Evolutionary conservation across 2,888 invertebrate species (phyloP), one percentile per base, ranked within the genome.

Genomic region (Chironomus tentans): DNA sequence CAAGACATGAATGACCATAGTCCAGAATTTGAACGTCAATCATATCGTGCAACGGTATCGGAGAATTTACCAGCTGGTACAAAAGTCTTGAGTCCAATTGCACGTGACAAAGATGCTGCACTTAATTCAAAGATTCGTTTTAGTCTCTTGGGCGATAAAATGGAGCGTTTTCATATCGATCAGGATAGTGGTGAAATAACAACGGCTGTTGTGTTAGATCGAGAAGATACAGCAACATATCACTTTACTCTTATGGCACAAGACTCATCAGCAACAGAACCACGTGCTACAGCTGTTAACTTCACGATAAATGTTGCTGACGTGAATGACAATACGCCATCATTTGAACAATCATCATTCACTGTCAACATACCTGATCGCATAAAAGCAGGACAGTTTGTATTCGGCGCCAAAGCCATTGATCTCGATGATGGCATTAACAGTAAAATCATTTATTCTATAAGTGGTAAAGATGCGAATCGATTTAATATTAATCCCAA

Each of bases 1-100:
- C 92, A 95, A 84, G 98, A 98, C 83, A 92, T 95, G 77, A 97
- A 97, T 83, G 97, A 97, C 82, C 95, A 97, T 82, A 90, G 91
- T 79, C 97, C 97, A 0, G 90, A 91, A 80, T 97, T 97, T 83
- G 91, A 90, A 80, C 87, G 92, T 75, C 91, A 92, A 81, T 90
- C 90, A 76, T 95, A 95, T 82, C 88, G 88, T 79, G 91, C 92
- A 0, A 87, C 85, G 70, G 90, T 97, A 0, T 86, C 88, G 78
- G 98, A 98, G 86, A 97, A 97, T 83, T 85, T 91, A 74, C 89
- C 92, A 2, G 83, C 90, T 15, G 93, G 92, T 28, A 91, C 93
- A 0, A 87, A 89, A 80, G 92, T 97, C 2, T 86, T 94, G 7
- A 88, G 89, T 77, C 91, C 95, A 0, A 84, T 87, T 77, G 97